Conservation (phyloP, 2,888 invertebrate species). For the Drosophila villosipedis region DNA sequence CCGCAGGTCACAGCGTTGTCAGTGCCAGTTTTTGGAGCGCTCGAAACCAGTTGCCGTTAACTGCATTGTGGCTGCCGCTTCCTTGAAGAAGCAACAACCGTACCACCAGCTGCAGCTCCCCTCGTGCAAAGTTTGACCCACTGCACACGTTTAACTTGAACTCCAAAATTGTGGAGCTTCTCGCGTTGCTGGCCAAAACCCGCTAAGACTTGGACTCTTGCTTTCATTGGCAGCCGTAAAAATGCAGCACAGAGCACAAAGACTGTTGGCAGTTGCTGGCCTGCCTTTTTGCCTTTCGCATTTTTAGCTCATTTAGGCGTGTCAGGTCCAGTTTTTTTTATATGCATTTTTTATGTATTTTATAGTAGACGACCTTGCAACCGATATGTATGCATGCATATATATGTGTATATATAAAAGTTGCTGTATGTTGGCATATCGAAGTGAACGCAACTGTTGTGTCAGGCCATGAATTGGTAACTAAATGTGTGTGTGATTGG, state of each 20-base stretch:
- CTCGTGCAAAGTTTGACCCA: slow-evolving; percentile 71
- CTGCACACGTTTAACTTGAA: slow-evolving; percentile 80
- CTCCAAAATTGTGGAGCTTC: slow-evolving; percentile 64
- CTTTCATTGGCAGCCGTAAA: slow-evolving; percentile 65
- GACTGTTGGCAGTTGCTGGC: slow-evolving; percentile 19
- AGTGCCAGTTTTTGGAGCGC: slow-evolving; percentile 49
- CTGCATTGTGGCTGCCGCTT: slow-evolving; percentile 63
- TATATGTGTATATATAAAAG: slow-evolving; percentile 25
- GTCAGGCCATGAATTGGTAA: slow-evolving; percentile 57
- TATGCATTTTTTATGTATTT: slow-evolving; percentile 37
- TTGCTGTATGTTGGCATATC: slow-evolving; percentile 48
- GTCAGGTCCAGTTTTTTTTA: slow-evolving; percentile 72
- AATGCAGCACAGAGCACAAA: slow-evolving; percentile 35
- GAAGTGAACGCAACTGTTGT: slow-evolving; percentile 57
- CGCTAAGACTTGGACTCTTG: slow-evolving; percentile 53
- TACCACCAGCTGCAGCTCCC: slow-evolving; percentile 24
- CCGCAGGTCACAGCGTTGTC: slow-evolving; percentile 64
- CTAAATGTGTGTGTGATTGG: slow-evolving; percentile 41
- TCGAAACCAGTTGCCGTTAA: slow-evolving; percentile 74
- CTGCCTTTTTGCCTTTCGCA: slow-evolving; percentile 68
- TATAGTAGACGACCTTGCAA: slow-evolving; percentile 84
- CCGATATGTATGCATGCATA: slow-evolving; percentile 72
- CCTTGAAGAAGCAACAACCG: slow-evolving; percentile 65
- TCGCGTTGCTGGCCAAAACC: slow-evolving; percentile 32
- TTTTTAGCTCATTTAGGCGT: slow-evolving; percentile 80